Base-by-base conservation (phyloP, 2,888 invertebrate genomes). In the Xestia xanthographa region DNA sequence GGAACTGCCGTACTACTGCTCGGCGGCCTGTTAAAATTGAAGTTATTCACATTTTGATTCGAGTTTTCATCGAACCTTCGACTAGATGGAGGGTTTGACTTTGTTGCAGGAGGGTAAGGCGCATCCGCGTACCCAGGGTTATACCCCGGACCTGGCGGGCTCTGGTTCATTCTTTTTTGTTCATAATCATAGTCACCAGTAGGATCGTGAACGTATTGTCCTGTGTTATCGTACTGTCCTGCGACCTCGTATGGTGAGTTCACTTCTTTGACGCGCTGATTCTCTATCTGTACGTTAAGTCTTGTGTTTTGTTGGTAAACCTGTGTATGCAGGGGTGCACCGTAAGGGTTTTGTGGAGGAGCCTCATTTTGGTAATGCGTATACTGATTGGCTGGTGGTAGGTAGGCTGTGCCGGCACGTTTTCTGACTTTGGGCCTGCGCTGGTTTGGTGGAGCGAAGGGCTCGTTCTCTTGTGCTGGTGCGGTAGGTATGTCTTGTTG, bases 181-280 rank as follows among this genome's bases (percentile, higher is more conserved):
- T 95, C 96, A 66, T 95, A 96, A 89, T 96, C 96, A 74, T 96
- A 96, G 87, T 96, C 96, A 66, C 96, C 96, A 29, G 92, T 94
- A 22, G 96, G 95, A 86, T 96, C 96, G 83, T 96, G 96, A 63
- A 95, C 86, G 77, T 96, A 96, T 79, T 96, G 96, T 48, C 96
- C 96, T 2, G 92, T 94, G 77, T 94, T 96, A 77, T 95, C 96
- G 77, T 96, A 96, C 78, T 95, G 96, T 50, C 96, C 96, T 2
- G 92, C 91, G 75, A 94, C 95, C 75, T 95, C 95, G 75, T 89
- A 95, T 76, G 93, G 95, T 77, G 93, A 86, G 82, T 92, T 94
- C 14, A 95, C 88, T 87, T 94, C 93, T 38, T 94, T 94, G n/a
- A 95, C 93, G 50, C 95, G 92, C 85, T 95, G 95, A 78, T 95